These are phyloP conservation scores for Formica exsecta DNA, from an alignment of 1,140 invertebrate genomes.

Conservation along the genomic window DNA sequence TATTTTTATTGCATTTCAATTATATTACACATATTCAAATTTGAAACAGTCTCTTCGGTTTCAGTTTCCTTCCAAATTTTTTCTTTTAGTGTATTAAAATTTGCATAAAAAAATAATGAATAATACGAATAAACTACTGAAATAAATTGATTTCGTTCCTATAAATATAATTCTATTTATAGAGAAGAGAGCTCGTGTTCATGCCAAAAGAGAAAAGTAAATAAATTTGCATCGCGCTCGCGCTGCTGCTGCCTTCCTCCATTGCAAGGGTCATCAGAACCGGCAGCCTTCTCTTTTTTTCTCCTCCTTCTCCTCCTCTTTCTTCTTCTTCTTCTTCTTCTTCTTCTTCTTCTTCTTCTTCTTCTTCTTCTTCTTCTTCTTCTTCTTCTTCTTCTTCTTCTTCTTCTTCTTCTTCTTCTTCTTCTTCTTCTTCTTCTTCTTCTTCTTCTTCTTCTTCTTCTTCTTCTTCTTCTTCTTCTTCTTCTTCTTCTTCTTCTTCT, in stretches of 20 bases:
- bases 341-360: conserved; percentile 35
- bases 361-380: conserved; percentile 30
- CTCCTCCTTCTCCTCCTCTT: neutral
- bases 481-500: conserved; percentile 30
- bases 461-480: conserved; percentile 35
- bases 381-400: conserved; percentile 24
- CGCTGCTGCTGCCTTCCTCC: conserved; percentile 64
- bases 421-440: conserved; percentile 30
- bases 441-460: conserved; percentile 24
- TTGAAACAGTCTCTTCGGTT: neutral
- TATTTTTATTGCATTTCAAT: neutral
- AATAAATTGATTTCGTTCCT: neutral
- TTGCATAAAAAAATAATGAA: neutral
- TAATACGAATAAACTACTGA: neutral
- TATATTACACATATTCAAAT: neutral
- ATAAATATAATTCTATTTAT: neutral
- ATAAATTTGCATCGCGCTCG: conserved; percentile 54
- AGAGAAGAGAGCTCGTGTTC: no score
- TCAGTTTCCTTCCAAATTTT: neutral
- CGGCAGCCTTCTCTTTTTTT: conserved; percentile 30
- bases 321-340: conserved; percentile 13
- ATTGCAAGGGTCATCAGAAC: conserved; percentile 70
- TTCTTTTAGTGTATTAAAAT: neutral
- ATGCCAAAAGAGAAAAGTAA: conserved; percentile 3
- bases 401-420: conserved; percentile 35